Base-by-base conservation (phyloP, 1,140 invertebrate species). In the Spodoptera frugiperda region DNA sequence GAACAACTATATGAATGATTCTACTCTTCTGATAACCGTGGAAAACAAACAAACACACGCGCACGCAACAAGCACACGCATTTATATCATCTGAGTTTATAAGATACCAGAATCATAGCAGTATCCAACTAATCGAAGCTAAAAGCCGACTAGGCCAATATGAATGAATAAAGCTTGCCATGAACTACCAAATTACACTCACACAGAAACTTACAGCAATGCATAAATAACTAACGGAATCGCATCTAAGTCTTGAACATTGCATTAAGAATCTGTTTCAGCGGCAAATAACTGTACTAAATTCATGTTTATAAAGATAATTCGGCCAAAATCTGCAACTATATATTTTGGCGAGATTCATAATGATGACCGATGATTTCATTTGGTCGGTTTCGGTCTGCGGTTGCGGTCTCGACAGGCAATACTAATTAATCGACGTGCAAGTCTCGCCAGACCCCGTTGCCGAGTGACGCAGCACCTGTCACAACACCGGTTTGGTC, bases 371-470 rank as follows among this genome's bases (percentile, higher is more conserved):
- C 70, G 75, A 83, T 80, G 77, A 81, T 79, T 81, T 81, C 76
- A 83, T 77, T 57, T 44, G 71, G 39, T 30, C 49, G 68, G 63
- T 80, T 72, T 77, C 80, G 65, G 76, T 78, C 55, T 53, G 65
- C 61, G 63, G 63, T 51, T 61, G 61, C 15, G 68, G 75, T 77
- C 63, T 77, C 59, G 73, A 78, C 70, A 61, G 73, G 72, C 51
- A 30, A 77, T 78, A 72, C 73, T 82, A 79, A 84, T 84, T 82
- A 84, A 84, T 78, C 54, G 78, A 67, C 72, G 76, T 80, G 74
- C 65, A 68, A 74, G 54, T 82, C 75, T 78, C 25, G 76, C 77
- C 70, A 77, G 74, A 19, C 46, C 21, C 30, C 53, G 76, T 75
- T 71, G 25, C 51, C 33, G 17, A 49, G 70, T 74, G 82, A 80